Evolutionary conservation across 2,797 vertebrate genomes (phyloP).

Genomic region (Orientallactaga sibirica): DNA sequence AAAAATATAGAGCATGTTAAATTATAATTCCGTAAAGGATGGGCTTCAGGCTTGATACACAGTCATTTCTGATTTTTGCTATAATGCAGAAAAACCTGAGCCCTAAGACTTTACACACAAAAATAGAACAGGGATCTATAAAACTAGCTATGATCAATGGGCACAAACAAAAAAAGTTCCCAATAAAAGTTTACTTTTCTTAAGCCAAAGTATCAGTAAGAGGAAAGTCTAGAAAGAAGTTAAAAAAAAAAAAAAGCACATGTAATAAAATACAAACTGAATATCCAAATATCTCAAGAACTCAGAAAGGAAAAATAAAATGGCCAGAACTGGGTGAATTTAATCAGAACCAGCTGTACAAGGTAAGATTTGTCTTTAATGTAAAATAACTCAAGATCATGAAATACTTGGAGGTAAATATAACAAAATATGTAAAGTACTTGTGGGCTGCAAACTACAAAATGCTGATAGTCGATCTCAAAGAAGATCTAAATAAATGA

Average conservation of each 20-base stretch:
- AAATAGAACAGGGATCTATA: neutral
- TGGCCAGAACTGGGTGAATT: neutral
- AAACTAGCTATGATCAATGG: neutral
- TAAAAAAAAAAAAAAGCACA: constrained; percentile 32
- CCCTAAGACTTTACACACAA: neutral
- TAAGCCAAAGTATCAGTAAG: neutral
- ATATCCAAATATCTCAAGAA: constrained; percentile 48
- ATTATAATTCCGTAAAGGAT: neutral
- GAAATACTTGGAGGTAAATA: neutral
- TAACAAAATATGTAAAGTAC: neutral
- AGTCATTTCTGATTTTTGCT: neutral
- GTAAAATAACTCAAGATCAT: neutral
- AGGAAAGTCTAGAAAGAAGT: neutral
- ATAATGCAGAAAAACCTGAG: neutral
- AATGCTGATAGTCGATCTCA: neutral
- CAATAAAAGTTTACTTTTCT: neutral
- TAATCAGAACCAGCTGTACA: constrained; percentile 41
- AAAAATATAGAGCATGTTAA: neutral
- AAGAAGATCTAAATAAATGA: neutral
- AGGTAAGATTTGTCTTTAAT: neutral
- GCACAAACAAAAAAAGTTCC: neutral
- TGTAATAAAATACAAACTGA: constrained; percentile 43
- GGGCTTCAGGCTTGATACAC: neutral
- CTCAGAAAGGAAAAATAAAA: neutral
- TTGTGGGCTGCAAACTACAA: neutral